Conservation (phyloP, 2,113 vertebrate species). For the Melanotaenia duboulayi region DNA sequence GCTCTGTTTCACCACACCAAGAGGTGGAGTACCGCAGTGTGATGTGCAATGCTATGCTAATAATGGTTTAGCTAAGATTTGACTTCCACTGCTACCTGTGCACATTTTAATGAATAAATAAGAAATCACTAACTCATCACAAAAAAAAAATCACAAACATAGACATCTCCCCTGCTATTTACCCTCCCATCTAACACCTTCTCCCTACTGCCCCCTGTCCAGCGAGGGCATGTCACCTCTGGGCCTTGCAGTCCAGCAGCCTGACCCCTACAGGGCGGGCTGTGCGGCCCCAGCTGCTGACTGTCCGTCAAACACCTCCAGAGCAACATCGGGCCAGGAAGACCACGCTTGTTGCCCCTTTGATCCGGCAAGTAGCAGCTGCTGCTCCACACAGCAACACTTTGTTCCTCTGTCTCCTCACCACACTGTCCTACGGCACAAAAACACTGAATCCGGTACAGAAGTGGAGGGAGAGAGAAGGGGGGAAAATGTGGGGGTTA, state of each 20-base stretch:
- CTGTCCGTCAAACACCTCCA: constrained; percentile 99
- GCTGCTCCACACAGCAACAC: constrained; percentile 96
- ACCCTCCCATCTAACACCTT: constrained; percentile 62
- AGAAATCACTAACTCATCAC: constrained; percentile 1
- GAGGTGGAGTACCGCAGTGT: constrained; percentile 58
- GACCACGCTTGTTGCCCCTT: constrained; percentile 94
- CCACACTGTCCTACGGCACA: constrained; percentile 96
- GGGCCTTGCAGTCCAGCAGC: constrained; percentile 68
- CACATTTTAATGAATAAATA: constrained; percentile 21
- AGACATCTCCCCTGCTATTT: constrained; percentile 60
- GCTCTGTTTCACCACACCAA: constrained; percentile 58
- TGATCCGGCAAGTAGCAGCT: constrained; percentile 97
- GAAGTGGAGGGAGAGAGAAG: constrained; percentile 58
- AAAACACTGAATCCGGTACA: constrained; percentile 89
- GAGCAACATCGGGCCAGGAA: constrained; percentile 95
- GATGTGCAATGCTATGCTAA: constrained; percentile 28
- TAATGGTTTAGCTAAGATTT: constrained; percentile 39
- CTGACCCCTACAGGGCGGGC: constrained; percentile 84
- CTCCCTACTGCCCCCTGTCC: constrained; percentile 63
- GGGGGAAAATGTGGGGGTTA: constrained; percentile 72
- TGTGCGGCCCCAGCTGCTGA: constrained; percentile 92
- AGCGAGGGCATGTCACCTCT: constrained; percentile 72
- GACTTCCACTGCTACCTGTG: background rate
- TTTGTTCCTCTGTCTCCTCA: constrained; percentile 98
- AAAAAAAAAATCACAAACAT: constrained; percentile 62